These are phyloP conservation scores for Conomelus anceps DNA, from an alignment of 2,888 invertebrate species.

Conservation along the genomic window DNA sequence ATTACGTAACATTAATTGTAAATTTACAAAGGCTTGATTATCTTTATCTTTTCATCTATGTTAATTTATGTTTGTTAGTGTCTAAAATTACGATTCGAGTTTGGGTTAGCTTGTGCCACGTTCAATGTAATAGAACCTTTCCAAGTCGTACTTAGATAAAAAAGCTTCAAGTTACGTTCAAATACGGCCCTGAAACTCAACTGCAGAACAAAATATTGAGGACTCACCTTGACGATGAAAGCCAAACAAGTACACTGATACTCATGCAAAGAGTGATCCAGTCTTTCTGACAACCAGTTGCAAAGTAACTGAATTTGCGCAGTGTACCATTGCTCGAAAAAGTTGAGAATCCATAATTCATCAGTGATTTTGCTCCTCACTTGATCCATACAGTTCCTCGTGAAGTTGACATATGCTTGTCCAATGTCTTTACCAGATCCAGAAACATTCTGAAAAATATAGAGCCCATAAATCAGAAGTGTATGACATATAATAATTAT, in stretches of 20 bases:
- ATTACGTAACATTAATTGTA: no score
- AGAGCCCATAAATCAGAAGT: no score
- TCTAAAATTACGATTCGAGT: no score
- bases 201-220: not conserved
- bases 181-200: no score
- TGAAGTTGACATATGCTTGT: conserved; percentile 95
- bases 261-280: conserved; percentile 88
- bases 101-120: no score
- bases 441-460: conserved; percentile 64
- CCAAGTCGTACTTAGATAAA: no score
- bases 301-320: conserved; percentile 89
- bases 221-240: conserved; percentile 80
- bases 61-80: no score
- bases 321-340: conserved; percentile 91
- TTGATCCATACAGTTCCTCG: conserved; percentile 96
- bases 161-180: no score
- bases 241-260: conserved; percentile 97
- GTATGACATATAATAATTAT: not conserved
- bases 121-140: no score
- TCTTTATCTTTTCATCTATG: no score
- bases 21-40: no score
- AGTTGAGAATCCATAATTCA: conserved; percentile 73
- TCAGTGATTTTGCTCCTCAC: conserved; percentile 92
- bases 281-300: conserved; percentile 87
- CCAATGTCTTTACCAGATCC: conserved; percentile 96